A percentile compares a stretch with the other conserved stretches of the same genome.
phyloP scores from a whole-genome alignment of 2,888 invertebrate genomes.

The Eumacrocentrus americanus region DNA sequence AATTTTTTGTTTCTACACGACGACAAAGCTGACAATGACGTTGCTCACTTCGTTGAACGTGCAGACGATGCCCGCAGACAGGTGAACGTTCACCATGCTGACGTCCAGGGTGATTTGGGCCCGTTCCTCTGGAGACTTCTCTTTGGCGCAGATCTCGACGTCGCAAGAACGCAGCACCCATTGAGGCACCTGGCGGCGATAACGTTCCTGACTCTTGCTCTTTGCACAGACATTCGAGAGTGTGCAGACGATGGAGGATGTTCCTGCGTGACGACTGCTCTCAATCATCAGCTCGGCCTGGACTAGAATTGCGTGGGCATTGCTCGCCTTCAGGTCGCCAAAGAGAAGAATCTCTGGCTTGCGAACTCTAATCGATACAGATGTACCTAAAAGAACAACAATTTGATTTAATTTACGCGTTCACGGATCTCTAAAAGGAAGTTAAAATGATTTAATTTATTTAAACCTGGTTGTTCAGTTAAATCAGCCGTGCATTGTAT shows the following conservation, averaged over 20 bases:
- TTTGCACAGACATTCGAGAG: conserved; percentile 69
- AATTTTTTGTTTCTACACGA: conserved; percentile 19
- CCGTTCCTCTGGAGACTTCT: conserved; percentile 71
- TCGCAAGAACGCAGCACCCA: conserved; percentile 71
- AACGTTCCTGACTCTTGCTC: conserved; percentile 67
- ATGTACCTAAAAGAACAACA: conserved; percentile 64
- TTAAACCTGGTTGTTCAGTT: conserved; percentile 62
- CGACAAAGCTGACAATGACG: conserved; percentile 19
- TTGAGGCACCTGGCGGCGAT: conserved; percentile 66
- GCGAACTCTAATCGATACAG: conserved; percentile 75
- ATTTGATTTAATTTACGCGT: conserved; percentile 9
- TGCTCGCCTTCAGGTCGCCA: conserved; percentile 69
- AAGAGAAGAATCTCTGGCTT: conserved; percentile 80
- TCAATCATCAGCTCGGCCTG: conserved; percentile 74
- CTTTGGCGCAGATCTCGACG: conserved; percentile 70
- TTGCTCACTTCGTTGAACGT: conserved; percentile 67
- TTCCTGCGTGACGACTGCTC: conserved; percentile 71
- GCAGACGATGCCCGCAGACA: conserved; percentile 76
- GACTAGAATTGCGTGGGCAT: conserved; percentile 71
- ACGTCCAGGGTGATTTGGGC: conserved; percentile 70
- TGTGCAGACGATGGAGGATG: conserved; percentile 70
- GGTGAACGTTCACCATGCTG: conserved; percentile 73
- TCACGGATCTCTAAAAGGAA: conserved; percentile 37
- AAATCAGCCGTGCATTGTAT: not conserved
- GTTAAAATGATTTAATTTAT: conserved; percentile 41